Base-by-base conservation (phyloP, 35 echinoderm and acorn worm species). In the Patiria miniata region DNA sequence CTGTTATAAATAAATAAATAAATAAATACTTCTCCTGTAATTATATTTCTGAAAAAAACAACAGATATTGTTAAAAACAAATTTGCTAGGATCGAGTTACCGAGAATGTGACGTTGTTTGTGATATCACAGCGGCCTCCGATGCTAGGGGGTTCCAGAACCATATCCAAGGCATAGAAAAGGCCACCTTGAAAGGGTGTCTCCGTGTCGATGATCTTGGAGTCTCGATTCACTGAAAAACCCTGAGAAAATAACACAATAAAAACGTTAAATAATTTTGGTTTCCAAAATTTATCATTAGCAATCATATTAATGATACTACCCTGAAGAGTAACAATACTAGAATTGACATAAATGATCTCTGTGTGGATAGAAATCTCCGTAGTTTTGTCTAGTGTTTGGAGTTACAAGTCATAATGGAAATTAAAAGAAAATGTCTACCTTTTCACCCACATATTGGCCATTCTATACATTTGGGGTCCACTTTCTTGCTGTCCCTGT, bases 61-160 rank as follows among this genome's bases (percentile, higher is more conserved):
- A 81, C 51, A 23, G 18, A 44, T 8, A 42, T 10, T 54, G 81
- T 26, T 83, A 36, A 21, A 39, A 22, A 73, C 39, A 40, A 18
- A 40, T 9, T 44, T 32, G 68, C 4, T 39, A 37, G 8, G 26
- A 21, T 8, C 18, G 22, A 36, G 9, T 54, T 55, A 87, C 69
- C 39, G 52, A 80, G 18, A 79, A 36, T 68, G 55, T 83, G 39
- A 5, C 47, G n/a, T 68, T 42, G 1, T 18, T 33, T 36, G 32
- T 58, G 15, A 77, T 61, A 57, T 90, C 88, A 79, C 88, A 90
- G 7, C 81, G 21, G 1, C 88, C 88, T 50, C 81, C 88, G 38
- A 90, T 90, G 50, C 88, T 90, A 1, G 88, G 88, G 52, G 88
- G 88, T 34, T 84, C 88, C 7, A 90, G 81, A 0, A 90, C 81